phyloP scores from a whole-genome alignment of 30 jellyfish, hydroid and myxozoan genomes.

The Hydra vulgaris region DNA sequence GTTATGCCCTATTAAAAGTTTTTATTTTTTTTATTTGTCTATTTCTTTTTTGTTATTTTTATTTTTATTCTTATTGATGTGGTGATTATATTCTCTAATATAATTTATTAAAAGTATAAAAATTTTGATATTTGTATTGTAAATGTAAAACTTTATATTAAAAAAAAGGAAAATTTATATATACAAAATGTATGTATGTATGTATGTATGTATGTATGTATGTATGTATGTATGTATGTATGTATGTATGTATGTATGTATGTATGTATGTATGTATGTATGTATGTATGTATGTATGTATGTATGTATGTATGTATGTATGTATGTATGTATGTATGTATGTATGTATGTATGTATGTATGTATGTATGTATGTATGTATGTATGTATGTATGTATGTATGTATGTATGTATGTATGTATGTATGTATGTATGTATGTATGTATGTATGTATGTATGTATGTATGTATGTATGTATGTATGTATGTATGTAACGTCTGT shows the following conservation, averaged over 20 bases:
- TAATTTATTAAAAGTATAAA: no score
- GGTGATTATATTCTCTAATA: no score
- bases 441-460: constrained; percentile 15
- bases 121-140: no score
- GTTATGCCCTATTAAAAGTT: no score
- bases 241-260: constrained; percentile 12
- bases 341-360: constrained; percentile 15
- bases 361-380: constrained; percentile 15
- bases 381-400: constrained; percentile 12
- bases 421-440: constrained; percentile 12
- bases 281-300: constrained; percentile 15
- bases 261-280: constrained; percentile 15
- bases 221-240: constrained; percentile 12
- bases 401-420: constrained; percentile 15
- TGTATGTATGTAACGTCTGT: constrained; percentile 9
- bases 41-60: no score
- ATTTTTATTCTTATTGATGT: no score
- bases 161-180: no score
- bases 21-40: no score
- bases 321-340: constrained; percentile 12
- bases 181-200: neutral
- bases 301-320: constrained; percentile 15
- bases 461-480: constrained; percentile 15
- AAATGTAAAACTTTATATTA: no score
- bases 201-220: constrained; percentile 13